Evolutionary conservation across 2,113 vertebrate genomes (phyloP), one percentile per base, ranked within the genome.

Genomic region (Heptranchias perlo): DNA sequence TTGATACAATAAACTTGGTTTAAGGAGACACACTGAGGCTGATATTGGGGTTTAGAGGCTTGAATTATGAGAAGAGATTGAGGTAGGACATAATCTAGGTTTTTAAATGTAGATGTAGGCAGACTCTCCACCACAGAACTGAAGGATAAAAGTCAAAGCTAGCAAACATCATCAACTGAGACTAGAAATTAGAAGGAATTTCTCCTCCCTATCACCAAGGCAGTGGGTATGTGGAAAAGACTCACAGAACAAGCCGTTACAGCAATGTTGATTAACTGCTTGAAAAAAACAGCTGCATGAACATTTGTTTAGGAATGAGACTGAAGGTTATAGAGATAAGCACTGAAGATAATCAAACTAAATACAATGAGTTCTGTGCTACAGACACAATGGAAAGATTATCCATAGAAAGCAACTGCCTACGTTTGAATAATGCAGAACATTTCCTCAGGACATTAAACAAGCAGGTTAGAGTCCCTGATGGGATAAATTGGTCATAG

Each of bases 371-470:
- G 18, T 93, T 93, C 58, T 62, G 58, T 6, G n/a, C 35, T 39
- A 23, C 89, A 39, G 31, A 62, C 54, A 58, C 87, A 92, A 92
- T 92, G 52, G 31, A 92, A 61, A 35, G 87, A 92, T 89, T 49
- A 89, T 89, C 31, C 87, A 61, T 16, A n/a, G 52, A 61, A 92
- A 61, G 54, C 52, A 92, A 92, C 61, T 61, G 35, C 31, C 14
- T 11, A 92, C 61, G 35, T 92, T 92, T 61, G 87, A 58, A 92
- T 93, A 93, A 93, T 93, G 58, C 31, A 93, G 89, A 62, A 93
- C 35, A 93, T 93, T 11, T 61, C 54, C 87, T 62, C 89, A 62
- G 58, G 89, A 62, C 89, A 93, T 93, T 62, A 62, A 93, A 93
- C 89, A 62, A 39, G 89, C 89, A 93, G 58, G 54, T 62, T 93